Base-by-base conservation (phyloP, 2,797 vertebrate genomes). In the Tiaroga cobitis region DNA sequence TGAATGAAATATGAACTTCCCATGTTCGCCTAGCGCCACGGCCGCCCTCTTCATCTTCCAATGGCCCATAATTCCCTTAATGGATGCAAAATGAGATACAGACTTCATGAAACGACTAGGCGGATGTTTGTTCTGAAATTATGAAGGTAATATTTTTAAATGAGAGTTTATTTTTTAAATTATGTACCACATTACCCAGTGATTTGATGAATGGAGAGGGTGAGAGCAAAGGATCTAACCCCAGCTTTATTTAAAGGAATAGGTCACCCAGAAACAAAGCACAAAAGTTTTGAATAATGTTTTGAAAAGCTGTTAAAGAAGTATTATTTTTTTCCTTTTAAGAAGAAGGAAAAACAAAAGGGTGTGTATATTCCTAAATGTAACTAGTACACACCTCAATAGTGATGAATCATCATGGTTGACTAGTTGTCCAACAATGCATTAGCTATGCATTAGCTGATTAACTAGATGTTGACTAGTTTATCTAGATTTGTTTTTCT, bases 1-100 rank as follows among this genome's bases (percentile, higher is more conserved):
- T 88, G 88, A 93, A 92, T 95, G 91, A 95, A 94, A 94, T 94
- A 95, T 95, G 93, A 95, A 95, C 90, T 91, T 90, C 89, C 89
- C 87, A 90, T 90, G 88, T 94, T 94, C 94, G 91, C 92, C 90
- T 81, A 26, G 82, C 79, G 88, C 91, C 89, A 7, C 90, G 86
- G 91, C 92, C 89, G 86, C 91, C 91, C 89, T 91, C 86, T 91
- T 65, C 67, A 80, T 82, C 49, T 85, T 69, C 61, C 80, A n/a
- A 59, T 79, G 37, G 68, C 76, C 34, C 41, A 26, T 85, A 81
- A 88, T 74, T 82, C 41, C 69, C 54, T 26, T 70, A 72, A 85
- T 72, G 63, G 19, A 85, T 79, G 76, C 67, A 1, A 85, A 72
- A 80, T 79, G 54, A 85, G 67, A 72, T 19, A 61, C 67, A n/a